These are phyloP conservation scores for Teleiodes luculella DNA, from an alignment of 2,888 invertebrate genomes.

Conservation along the genomic window DNA sequence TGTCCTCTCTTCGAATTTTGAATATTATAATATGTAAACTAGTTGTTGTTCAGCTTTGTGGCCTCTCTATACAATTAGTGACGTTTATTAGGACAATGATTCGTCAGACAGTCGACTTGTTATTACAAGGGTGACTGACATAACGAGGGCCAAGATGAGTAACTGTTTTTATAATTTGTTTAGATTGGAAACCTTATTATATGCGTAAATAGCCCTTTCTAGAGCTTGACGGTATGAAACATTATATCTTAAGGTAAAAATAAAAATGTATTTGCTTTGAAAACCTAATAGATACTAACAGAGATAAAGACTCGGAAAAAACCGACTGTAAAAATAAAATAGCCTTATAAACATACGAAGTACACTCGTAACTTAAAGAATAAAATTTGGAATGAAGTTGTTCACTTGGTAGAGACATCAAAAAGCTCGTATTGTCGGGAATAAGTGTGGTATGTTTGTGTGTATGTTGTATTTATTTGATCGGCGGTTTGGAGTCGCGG, in stretches of 20 bases:
- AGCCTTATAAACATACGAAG: not conserved
- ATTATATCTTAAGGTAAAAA: not conserved
- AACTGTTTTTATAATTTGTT: conserved; percentile 4
- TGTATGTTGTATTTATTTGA: conserved; percentile 59
- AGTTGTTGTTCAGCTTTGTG: conserved; percentile 58
- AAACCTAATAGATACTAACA: not conserved
- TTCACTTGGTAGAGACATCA: conserved; percentile 28
- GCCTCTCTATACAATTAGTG: conserved; percentile 65
- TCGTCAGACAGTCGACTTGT: conserved; percentile 1
- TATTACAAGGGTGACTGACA: not conserved
- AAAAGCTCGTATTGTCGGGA: conserved; percentile 33
- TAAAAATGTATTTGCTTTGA: not conserved
- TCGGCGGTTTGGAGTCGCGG: conserved; percentile 32
- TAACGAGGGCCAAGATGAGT: conserved; percentile 1
- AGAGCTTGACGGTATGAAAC: no score
- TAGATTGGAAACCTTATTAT: no score
- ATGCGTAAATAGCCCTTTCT: no score
- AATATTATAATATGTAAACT: conserved; percentile 76
- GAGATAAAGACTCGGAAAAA: not conserved
- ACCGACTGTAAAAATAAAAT: not conserved
- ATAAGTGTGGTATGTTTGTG: conserved; percentile 27
- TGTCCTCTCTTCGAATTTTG: conserved; percentile 51
- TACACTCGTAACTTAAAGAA: not conserved
- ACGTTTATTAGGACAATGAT: conserved; percentile 61
- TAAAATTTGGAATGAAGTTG: conserved; percentile 22